phyloP scores from a whole-genome alignment of 2,113 vertebrate genomes.

The Tragelaphus scriptus region DNA sequence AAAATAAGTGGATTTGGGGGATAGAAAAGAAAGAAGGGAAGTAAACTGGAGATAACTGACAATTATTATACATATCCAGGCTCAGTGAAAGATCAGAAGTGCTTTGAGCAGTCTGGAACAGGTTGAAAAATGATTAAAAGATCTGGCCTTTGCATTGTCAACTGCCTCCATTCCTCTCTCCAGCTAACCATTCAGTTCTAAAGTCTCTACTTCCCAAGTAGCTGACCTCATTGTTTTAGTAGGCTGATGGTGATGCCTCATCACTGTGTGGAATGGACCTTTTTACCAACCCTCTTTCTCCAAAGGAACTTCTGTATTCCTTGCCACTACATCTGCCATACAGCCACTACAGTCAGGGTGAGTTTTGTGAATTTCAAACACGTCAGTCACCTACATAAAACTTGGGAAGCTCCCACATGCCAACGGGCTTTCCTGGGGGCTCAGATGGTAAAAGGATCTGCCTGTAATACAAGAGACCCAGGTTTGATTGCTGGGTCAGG shows the following conservation, averaged over 20 bases:
- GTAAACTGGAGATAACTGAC: background rate
- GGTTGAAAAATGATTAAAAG: background rate
- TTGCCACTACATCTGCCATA: background rate
- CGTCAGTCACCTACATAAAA: background rate
- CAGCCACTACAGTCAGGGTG: background rate
- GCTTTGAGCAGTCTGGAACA: background rate
- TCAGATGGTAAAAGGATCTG: background rate
- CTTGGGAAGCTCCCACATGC: background rate
- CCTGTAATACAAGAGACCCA: background rate
- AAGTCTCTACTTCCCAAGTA: background rate
- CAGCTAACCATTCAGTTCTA: background rate
- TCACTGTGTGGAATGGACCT: background rate
- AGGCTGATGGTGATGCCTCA: background rate
- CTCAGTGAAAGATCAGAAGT: background rate
- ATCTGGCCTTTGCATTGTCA: background rate
- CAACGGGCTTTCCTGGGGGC: background rate
- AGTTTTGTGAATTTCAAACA: background rate
- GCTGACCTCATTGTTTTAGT: background rate
- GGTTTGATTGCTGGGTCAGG: background rate
- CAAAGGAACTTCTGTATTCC: background rate
- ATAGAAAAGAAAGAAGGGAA: background rate
- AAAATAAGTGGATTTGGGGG: background rate
- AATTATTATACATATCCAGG: background rate
- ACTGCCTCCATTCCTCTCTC: background rate
- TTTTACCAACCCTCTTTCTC: background rate